These are phyloP conservation scores for Acanthornis magna DNA, from an alignment of 2,797 vertebrate genomes.

Conservation along the genomic window DNA sequence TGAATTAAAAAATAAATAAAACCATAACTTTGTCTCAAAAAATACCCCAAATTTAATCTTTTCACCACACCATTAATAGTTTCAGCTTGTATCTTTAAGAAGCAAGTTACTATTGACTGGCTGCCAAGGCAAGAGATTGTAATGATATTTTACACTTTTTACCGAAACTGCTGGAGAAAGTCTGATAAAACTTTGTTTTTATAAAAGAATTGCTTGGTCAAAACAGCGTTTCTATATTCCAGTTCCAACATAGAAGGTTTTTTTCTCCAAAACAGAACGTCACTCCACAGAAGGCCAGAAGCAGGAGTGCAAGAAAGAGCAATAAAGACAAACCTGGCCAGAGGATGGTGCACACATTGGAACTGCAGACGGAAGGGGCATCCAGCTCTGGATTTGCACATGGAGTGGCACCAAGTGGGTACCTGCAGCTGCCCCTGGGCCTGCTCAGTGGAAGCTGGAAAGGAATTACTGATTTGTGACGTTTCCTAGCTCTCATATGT, in stretches of 20 bases:
- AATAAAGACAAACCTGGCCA: neutral
- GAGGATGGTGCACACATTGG: neutral
- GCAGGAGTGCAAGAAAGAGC: neutral
- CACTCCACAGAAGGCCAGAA: neutral
- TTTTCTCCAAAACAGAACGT: neutral
- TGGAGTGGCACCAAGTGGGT: accelerated
- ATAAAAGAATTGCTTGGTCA: neutral
- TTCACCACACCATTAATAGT: neutral
- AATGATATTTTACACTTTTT: neutral
- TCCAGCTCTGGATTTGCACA: neutral
- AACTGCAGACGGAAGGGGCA: neutral
- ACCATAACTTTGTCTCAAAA: neutral
- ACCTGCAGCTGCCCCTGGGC: neutral
- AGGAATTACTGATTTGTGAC: neutral
- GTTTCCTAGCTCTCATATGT: neutral
- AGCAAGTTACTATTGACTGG: neutral
- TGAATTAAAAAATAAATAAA: conserved; percentile 23
- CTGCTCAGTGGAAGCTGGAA: neutral
- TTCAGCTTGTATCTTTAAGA: neutral
- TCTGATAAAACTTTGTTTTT: neutral
- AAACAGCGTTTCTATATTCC: neutral
- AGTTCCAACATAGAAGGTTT: neutral
- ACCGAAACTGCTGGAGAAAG: neutral
- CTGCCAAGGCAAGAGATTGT: neutral
- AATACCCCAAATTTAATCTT: neutral